Conservation (phyloP, 2,113 vertebrate species). For the Toxotes jaculatrix region DNA sequence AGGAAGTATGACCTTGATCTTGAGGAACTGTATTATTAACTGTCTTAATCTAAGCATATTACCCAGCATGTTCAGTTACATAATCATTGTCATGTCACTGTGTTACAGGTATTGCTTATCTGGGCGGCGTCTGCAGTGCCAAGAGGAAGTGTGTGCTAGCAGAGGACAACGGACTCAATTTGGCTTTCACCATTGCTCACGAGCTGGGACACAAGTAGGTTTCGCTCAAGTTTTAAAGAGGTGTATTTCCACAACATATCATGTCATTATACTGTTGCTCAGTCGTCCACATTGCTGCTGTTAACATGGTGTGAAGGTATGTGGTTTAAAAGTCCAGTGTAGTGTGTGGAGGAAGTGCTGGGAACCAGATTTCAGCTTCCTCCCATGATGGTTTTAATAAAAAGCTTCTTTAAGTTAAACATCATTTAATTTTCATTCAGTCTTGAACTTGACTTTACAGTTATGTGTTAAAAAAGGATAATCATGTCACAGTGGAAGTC, state of each 20-base stretch:
- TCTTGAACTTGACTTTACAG: no score
- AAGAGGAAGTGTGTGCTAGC: conserved; percentile 97
- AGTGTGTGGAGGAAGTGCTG: no score
- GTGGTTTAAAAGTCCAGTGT: no score
- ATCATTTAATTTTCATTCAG: no score
- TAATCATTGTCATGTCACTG: conserved; percentile 17
- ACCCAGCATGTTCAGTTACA: background rate
- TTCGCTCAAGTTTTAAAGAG: background rate
- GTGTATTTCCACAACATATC: background rate
- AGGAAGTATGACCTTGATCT: no score
- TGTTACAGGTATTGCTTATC: conserved; percentile 93
- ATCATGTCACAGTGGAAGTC: no score
- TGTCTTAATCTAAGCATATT: background rate
- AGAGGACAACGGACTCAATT: conserved; percentile 96
- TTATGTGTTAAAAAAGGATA: no score
- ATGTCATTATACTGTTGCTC: background rate
- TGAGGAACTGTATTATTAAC: no score
- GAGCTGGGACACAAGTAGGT: conserved; percentile 99
- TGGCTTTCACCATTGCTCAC: conserved; percentile 99
- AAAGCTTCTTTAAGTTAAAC: no score
- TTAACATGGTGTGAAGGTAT: no score
- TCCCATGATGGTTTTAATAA: no score
- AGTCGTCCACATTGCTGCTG: background rate
- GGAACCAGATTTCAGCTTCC: no score
- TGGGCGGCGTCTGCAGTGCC: conserved; percentile 94